A percentile compares a stretch with the other conserved stretches of the same genome.
Evolutionary conservation across 2,888 invertebrate species (phyloP).

Genomic region (Lepidonotus clava): DNA sequence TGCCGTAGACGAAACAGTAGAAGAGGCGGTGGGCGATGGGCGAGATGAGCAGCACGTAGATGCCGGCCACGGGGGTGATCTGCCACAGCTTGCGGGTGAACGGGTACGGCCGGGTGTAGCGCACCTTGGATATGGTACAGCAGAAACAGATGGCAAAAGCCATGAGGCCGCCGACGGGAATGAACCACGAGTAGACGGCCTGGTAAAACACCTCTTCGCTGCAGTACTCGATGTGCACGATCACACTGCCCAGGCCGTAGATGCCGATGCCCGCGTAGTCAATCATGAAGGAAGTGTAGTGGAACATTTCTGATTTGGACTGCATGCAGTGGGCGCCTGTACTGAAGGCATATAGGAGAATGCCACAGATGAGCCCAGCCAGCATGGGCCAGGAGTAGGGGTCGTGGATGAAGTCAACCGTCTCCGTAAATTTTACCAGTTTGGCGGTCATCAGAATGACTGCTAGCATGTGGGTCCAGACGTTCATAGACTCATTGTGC

Average conservation of each 20-base stretch:
- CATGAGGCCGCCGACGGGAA: slow-evolving; percentile 74
- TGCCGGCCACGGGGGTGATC: slow-evolving; percentile 73
- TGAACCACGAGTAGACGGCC: slow-evolving; percentile 68
- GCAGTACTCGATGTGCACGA: slow-evolving; percentile 78
- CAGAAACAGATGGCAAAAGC: slow-evolving; percentile 73
- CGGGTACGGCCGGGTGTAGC: slow-evolving; percentile 77
- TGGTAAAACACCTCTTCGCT: slow-evolving; percentile 71
- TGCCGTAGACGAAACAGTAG: slow-evolving; percentile 64
- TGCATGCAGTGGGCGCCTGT: slow-evolving; percentile 77
- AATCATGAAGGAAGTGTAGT: slow-evolving; percentile 79
- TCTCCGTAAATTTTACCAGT: slow-evolving; percentile 67
- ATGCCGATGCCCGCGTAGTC: slow-evolving; percentile 80
- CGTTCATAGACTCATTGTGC: slow-evolving; percentile 79
- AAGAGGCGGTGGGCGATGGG: slow-evolving; percentile 75
- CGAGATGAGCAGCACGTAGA: slow-evolving; percentile 77
- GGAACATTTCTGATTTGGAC: slow-evolving; percentile 76
- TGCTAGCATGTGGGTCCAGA: slow-evolving; percentile 78
- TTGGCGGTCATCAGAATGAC: slow-evolving; percentile 66
- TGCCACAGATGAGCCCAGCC: slow-evolving; percentile 72
- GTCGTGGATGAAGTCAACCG: slow-evolving; percentile 74
- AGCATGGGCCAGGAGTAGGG: slow-evolving; percentile 77
- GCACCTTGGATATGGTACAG: slow-evolving; percentile 75
- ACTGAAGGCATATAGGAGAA: slow-evolving; percentile 75
- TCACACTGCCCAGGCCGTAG: slow-evolving; percentile 79
- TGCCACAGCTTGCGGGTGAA: slow-evolving; percentile 78